These are phyloP conservation scores for Dreissena polymorpha DNA, from an alignment of 1,140 invertebrate genomes.

Conservation along the genomic window DNA sequence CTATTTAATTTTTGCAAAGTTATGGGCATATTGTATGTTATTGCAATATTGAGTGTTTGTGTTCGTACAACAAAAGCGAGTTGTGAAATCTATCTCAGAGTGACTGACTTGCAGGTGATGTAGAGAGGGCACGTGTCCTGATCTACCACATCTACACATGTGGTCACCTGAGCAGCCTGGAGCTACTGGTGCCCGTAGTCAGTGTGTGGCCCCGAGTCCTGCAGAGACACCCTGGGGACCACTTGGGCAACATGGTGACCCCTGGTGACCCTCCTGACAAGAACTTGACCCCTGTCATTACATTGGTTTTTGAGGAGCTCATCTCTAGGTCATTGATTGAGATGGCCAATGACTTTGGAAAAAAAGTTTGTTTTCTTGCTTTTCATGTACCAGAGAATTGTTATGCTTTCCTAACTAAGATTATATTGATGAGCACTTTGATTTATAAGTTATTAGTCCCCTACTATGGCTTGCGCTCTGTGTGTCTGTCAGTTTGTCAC, in stretches of 20 bases:
- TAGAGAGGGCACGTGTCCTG: slow-evolving; percentile 39
- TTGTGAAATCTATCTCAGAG: too few species aligned
- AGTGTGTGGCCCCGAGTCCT: slow-evolving; percentile 57
- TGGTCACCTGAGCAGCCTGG: slow-evolving; percentile 13
- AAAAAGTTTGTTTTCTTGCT: slow-evolving; percentile 11
- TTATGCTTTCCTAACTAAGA: too few species aligned
- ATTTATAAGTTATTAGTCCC: too few species aligned
- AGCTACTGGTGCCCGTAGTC: slow-evolving; percentile 47
- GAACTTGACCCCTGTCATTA: slow-evolving; percentile 15
- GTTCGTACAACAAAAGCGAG: too few species aligned
- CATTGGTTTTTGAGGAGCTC: slow-evolving; percentile 20
- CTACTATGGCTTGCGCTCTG: too few species aligned
- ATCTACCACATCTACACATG: slow-evolving; percentile 49
- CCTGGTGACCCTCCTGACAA: slow-evolving; percentile 37
- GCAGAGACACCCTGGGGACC: slow-evolving; percentile 21
- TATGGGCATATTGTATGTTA: too few species aligned
- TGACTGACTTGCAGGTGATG: slow-evolving; percentile 35
- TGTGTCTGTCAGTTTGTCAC: too few species aligned
- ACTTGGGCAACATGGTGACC: slow-evolving; percentile 8
- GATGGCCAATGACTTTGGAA: not conserved
- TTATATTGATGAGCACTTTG: too few species aligned
- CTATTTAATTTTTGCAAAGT: too few species aligned
- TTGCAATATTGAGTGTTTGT: too few species aligned
- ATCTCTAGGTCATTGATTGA: slow-evolving; percentile 11
- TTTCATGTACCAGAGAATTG: not conserved